These are phyloP conservation scores for Paralvinella palmiformis DNA, from an alignment of 1,140 invertebrate species.

Conservation along the genomic window DNA sequence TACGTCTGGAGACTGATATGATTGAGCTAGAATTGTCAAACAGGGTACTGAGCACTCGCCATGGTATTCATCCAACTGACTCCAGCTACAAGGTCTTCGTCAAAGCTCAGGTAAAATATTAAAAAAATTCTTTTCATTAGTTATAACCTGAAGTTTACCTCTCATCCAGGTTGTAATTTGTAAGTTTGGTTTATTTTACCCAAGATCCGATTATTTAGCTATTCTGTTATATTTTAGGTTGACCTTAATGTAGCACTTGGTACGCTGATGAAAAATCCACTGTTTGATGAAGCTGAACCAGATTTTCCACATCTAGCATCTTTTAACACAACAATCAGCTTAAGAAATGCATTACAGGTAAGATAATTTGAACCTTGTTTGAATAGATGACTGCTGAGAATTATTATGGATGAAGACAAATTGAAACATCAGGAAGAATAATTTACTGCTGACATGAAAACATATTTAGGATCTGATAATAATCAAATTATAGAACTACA, in stretches of 20 bases:
- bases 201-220: no score
- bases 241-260: constrained; percentile 91
- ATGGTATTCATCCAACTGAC: background rate
- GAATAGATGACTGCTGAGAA: no score
- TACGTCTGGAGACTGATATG: constrained; percentile 82
- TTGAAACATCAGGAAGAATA: no score
- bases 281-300: constrained; percentile 93
- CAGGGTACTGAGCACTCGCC: constrained; percentile 58
- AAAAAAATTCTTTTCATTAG: no score
- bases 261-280: constrained; percentile 80
- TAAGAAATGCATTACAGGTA: constrained; percentile 53
- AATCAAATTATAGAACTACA: no score
- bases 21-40: constrained; percentile 86
- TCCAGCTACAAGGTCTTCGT: background rate
- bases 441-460: no score
- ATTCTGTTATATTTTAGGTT: constrained; percentile 88
- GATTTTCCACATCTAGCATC: constrained; percentile 96
- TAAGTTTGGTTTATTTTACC: no score
- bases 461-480: no score
- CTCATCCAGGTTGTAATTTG: no score
- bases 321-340: constrained; percentile 84
- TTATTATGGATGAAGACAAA: no score
- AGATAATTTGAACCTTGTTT: no score
- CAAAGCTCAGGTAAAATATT: background rate
- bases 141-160: no score